A percentile compares a stretch with the other conserved stretches of the same genome.
Evolutionary conservation across 1,140 invertebrate genomes (phyloP).

Genomic region (Euwallacea fornicatus): DNA sequence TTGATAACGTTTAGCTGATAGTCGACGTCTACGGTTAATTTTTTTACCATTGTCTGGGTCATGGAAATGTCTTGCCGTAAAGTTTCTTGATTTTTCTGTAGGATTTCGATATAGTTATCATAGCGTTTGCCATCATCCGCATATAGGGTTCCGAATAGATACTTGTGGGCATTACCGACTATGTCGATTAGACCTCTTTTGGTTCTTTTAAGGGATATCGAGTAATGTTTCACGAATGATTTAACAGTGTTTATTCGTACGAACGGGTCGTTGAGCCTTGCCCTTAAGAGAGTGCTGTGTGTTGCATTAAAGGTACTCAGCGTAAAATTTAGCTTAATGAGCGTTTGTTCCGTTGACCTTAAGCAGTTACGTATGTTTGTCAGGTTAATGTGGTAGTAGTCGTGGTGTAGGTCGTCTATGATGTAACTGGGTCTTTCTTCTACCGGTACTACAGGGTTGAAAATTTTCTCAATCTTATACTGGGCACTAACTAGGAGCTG

Average conservation of each 20-base stretch:
- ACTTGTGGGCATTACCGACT: conserved; percentile 2
- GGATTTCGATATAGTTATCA: conserved; percentile 11
- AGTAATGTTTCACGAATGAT: conserved; percentile 10
- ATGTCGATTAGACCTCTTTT: conserved; percentile 18
- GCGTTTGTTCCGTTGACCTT: conserved; percentile 2
- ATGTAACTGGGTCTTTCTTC: conserved; percentile 7
- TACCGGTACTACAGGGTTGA: conserved; percentile 8
- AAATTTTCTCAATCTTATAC: conserved; percentile 5
- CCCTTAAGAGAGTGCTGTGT: background rate
- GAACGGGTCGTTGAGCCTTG: background rate
- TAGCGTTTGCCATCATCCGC: conserved; percentile 19
- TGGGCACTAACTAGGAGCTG: no score
- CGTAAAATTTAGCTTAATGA: background rate
- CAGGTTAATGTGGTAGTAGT: conserved; percentile 17
- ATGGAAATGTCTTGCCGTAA: conserved; percentile 8
- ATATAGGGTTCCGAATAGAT: background rate
- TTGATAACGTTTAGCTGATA: background rate
- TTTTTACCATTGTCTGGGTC: conserved; percentile 17
- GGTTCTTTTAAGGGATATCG: background rate
- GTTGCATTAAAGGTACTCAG: background rate
- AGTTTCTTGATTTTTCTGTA: conserved; percentile 9
- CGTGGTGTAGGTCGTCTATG: conserved; percentile 4
- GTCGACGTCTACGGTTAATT: conserved; percentile 2
- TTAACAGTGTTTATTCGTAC: background rate
- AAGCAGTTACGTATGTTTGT: conserved; percentile 9